Evolutionary conservation across 1,140 invertebrate genomes (phyloP).

Genomic region (Halesus radiatus): DNA sequence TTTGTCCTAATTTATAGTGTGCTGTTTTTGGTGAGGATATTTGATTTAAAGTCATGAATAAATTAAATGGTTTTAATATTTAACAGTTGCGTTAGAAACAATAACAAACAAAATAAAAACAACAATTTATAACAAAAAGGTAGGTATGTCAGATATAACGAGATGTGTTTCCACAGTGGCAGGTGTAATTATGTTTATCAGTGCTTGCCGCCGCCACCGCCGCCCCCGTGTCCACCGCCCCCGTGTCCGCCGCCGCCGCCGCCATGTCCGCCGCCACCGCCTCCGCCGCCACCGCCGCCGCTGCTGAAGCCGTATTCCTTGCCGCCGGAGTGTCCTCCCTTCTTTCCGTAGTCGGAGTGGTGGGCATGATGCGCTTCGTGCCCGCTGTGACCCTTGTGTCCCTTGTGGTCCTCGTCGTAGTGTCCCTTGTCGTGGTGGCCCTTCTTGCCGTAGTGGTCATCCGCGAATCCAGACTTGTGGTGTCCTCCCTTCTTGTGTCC

Average conservation of each 20-base stretch:
- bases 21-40: no score
- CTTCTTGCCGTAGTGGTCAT: conserved; percentile 82
- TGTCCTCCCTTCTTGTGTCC: conserved; percentile 80
- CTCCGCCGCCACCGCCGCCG: neutral
- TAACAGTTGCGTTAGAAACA: conserved; percentile 42
- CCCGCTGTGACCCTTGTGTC: conserved; percentile 74
- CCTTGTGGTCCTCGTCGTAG: conserved; percentile 75
- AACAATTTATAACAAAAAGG: conserved; percentile 53
- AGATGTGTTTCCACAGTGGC: conserved; percentile 37
- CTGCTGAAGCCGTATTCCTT: conserved; percentile 76
- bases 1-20: no score
- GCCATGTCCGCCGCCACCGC: no score
- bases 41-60: conserved; percentile 12
- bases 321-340: conserved; percentile 75
- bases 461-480: conserved; percentile 78
- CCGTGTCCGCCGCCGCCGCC: no score
- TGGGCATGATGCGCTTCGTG: conserved; percentile 78
- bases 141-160: conserved; percentile 37
- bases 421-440: conserved; percentile 80
- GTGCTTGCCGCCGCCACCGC: conserved; percentile 19
- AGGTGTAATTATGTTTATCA: conserved; percentile 59
- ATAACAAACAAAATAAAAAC: conserved; percentile 52
- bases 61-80: conserved; percentile 29
- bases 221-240: no score
- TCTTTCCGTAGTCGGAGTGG: conserved; percentile 76